Base-by-base conservation (phyloP, 35 echinoderm and acorn worm species). In the Anneissia japonica region DNA sequence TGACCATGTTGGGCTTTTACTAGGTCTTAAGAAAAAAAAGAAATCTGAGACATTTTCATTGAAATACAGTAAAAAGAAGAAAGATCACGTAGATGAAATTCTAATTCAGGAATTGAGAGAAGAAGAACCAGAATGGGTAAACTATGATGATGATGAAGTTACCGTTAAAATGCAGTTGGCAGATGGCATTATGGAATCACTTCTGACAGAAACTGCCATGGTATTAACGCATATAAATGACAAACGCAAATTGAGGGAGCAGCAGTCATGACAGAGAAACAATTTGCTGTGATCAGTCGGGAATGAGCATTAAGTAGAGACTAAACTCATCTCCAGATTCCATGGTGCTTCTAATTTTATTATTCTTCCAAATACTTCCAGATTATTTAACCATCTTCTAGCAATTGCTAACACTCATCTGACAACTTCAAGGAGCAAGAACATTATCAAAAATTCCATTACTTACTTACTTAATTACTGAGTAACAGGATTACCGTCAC, bases 111-210 rank as follows among this genome's bases (percentile, higher is more conserved):
- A 99, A 82, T 84, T 99, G 0, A 72, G 92, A 39, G 96, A 91
- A 79, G 96, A 99, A 77, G 96, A 99, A 39, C 96, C 90, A 31
- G 96, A 99, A 72, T 99, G 96, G 96, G 91, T 99, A 73, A 89
- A 99, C 76, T 99, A 99, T 81, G 96, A 99, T 64, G 90, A 99
- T 33, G 96, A 99, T 77, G 96, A 99, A 76, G 56, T 99, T 4
- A 85, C 96, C 14, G 96, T 99, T 28, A 99, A 99, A 56, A 99
- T 99, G 92, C 96, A 99, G 79, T 75, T 99, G 72, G 39, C 96
- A 32, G 96, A 99, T 56, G 88, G 92, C 36, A 93, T 99, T 39
- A 89, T 99, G 81, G 88, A 93, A 9, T 94, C 96, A 1, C 81
- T 99, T 81, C 83, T 99, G 0, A 79, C 87, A 0, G 96, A 99